A percentile compares a stretch with the other conserved stretches of the same genome.
These are phyloP conservation scores for Hyla sarda DNA, from an alignment of 2,113 vertebrate genomes.

Conservation along the genomic window DNA sequence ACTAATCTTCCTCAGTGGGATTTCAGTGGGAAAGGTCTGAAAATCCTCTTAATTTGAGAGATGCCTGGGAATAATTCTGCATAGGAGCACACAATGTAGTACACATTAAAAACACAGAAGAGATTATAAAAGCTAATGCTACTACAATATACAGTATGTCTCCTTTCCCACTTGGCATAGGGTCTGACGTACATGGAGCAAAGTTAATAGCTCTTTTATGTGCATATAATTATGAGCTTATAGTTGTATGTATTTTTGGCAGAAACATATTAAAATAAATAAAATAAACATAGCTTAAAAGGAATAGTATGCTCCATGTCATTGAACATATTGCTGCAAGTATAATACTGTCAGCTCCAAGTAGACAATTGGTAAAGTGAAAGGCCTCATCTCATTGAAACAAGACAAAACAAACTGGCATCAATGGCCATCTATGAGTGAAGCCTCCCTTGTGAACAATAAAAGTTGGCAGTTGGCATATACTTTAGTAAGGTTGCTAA, in stretches of 20 bases:
- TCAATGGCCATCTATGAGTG: not conserved
- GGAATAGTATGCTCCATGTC: not conserved
- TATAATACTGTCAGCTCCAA: not conserved
- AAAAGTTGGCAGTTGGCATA: too few species aligned
- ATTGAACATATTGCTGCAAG: not conserved
- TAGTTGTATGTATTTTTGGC: not conserved
- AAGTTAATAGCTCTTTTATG: not conserved
- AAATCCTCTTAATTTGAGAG: conserved; percentile 4
- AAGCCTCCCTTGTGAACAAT: too few species aligned
- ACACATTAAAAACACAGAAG: not conserved
- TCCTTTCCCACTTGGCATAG: not conserved
- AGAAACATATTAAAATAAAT: not conserved
- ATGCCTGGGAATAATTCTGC: not conserved
- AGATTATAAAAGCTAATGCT: not conserved
- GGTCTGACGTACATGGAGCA: not conserved
- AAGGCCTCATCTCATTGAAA: not conserved
- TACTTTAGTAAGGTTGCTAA: too few species aligned
- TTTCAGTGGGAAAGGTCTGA: conserved; percentile 1
- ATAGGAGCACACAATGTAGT: not conserved
- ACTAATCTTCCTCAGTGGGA: not conserved
- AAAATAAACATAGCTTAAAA: not conserved
- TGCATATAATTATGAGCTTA: not conserved
- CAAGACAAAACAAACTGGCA: not conserved
- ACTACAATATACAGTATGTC: not conserved
- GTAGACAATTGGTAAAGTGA: not conserved